phyloP scores from a whole-genome alignment of 1,140 invertebrate genomes.

The Hycleus cichorii region DNA sequence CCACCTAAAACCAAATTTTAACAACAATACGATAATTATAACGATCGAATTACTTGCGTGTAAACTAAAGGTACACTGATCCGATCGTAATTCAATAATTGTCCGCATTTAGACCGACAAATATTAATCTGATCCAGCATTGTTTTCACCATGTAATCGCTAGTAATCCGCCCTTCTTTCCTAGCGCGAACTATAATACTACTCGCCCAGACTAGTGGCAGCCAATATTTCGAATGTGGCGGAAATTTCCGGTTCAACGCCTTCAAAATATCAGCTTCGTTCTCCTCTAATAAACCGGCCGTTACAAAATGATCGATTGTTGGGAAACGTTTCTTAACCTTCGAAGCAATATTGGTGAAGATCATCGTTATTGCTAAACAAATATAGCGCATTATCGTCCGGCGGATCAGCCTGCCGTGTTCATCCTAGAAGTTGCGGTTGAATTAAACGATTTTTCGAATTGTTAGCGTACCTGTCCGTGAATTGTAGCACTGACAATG shows the following conservation, averaged over 20 bases:
- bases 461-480: slow-evolving; percentile 44
- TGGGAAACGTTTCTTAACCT: slow-evolving; percentile 74
- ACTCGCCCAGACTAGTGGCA: slow-evolving; percentile 89
- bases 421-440: slow-evolving; percentile 48
- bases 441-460: too few species aligned
- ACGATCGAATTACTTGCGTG: slow-evolving; percentile 60
- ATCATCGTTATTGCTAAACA: slow-evolving; percentile 62
- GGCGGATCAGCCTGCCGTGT: slow-evolving; percentile 63
- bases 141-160: slow-evolving; percentile 88
- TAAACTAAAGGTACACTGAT: slow-evolving; percentile 91
- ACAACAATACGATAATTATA: neutral
- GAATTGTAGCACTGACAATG: slow-evolving; percentile 69
- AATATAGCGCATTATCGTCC: slow-evolving; percentile 64
- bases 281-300: slow-evolving; percentile 62
- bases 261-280: slow-evolving; percentile 61
- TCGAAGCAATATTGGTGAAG: slow-evolving; percentile 60
- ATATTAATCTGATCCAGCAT: slow-evolving; percentile 84
- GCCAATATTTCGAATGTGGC: slow-evolving; percentile 72
- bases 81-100: slow-evolving; percentile 77
- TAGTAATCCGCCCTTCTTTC: slow-evolving; percentile 84
- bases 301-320: slow-evolving; percentile 70
- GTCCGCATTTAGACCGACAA: slow-evolving; percentile 78
- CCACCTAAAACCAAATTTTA: slow-evolving; percentile 54
- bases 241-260: slow-evolving; percentile 62
- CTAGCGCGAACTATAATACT: slow-evolving; percentile 79